Conservation (phyloP, 2,113 vertebrate genomes). For the Ornithorhynchus anatinus region DNA sequence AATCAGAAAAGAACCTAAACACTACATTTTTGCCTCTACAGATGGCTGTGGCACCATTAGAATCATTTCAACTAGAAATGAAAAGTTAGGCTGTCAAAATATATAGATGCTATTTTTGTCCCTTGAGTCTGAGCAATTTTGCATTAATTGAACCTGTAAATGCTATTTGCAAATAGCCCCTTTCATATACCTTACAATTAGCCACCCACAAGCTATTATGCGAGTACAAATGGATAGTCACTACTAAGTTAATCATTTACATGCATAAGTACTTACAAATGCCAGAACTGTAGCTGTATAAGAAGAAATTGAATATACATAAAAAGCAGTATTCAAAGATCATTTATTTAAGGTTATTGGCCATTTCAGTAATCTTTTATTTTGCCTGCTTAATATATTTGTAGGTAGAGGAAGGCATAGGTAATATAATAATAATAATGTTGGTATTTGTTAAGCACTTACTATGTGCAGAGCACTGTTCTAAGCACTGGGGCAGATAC, state of each 20-base stretch:
- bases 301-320: too few species aligned
- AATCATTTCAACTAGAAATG: constrained; percentile 10
- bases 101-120: background rate
- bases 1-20: constrained; percentile 6
- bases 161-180: background rate
- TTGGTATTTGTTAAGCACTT: too few species aligned
- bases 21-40: constrained; percentile 1
- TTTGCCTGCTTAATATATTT: too few species aligned
- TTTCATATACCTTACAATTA: background rate
- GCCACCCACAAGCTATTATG: background rate
- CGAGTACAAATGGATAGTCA: background rate
- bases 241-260: background rate
- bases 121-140: background rate
- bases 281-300: background rate
- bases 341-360: too few species aligned
- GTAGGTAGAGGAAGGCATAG: too few species aligned
- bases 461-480: too few species aligned
- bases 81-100: background rate
- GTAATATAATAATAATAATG: too few species aligned
- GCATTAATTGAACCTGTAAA: background rate
- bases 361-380: too few species aligned
- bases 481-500: too few species aligned
- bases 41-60: background rate
- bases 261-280: background rate
- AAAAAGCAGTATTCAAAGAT: too few species aligned